Base-by-base conservation (phyloP, 1,140 invertebrate species). In the Brachystomella parvula region DNA sequence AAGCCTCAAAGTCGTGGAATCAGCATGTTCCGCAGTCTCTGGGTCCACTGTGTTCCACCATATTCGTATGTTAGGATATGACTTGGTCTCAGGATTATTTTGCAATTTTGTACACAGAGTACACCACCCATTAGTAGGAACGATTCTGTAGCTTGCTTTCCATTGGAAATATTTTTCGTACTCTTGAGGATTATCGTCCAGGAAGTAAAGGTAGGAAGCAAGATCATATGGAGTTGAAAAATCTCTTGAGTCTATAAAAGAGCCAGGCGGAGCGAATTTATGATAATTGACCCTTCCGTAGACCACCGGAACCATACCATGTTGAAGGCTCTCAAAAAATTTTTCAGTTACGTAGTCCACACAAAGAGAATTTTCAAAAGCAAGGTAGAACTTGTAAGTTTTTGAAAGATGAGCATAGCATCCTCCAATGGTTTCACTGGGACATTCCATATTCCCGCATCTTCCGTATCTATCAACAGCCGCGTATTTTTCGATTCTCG, bases 381-480 rank as follows among this genome's bases (percentile, higher is more conserved):
- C 72, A 9, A 79, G 63, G 64, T 79, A 78, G 68, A 77, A 79
- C 49, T 74, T 72, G 71, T 79, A 78, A 1, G 67, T 44, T 12
- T 64, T 58, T 12, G 61, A 59, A 19, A 77, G 24, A 21, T 65
- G 71, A 9, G 17, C 15, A 15, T 61, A 61, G 47, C 71, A 72
- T 6, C 47, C 17, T 44, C 21, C 29, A 32, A 56, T n/a, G 29
- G 31, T 17, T 3, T 2, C 35, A 26, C 6, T 21, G 33, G 28
- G 15, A 47, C 75, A 76, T 17, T 29, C 61, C 1, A 68, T 62
- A 0, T 32, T 33, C 3, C 77, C 76, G 73, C 84, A 85, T 12
- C 66, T 69, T 17, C 83, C 84, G 69, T 79, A 85, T 32, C 83
- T 79, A 71, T 84, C 82, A 15, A 85, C 80, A 15, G 71, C 60